These are phyloP conservation scores for Amblyjoppa proteus DNA, from an alignment of 2,888 invertebrate genomes.

Conservation along the genomic window DNA sequence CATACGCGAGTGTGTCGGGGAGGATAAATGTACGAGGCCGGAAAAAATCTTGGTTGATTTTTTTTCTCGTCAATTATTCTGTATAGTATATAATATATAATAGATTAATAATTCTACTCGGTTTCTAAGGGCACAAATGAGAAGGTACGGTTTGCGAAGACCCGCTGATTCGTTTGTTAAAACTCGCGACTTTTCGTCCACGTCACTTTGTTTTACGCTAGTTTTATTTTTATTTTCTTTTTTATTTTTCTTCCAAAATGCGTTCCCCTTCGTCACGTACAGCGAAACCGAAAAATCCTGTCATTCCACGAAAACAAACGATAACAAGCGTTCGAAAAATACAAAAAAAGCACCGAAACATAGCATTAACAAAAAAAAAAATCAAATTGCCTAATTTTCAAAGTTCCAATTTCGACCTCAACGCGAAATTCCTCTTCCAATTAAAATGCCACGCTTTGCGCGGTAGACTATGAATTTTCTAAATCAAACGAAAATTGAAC, in stretches of 20 bases:
- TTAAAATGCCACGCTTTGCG: neutral
- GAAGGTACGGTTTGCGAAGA: constrained; percentile 43
- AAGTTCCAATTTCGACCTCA: neutral
- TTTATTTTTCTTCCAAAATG: constrained; percentile 43
- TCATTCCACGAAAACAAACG: neutral
- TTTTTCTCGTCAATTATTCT: constrained; percentile 52
- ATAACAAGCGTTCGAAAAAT: neutral
- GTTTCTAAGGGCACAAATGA: constrained; percentile 66
- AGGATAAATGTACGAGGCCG: constrained; percentile 15
- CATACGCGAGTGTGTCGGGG: constrained; percentile 35
- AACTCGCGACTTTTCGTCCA: constrained; percentile 13
- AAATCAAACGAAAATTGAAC: neutral
- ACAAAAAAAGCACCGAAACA: neutral
- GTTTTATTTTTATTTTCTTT: constrained; percentile 19
- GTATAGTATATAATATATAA: constrained; percentile 59
- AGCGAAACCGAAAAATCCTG: constrained; percentile 34
- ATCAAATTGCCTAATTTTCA: constrained; percentile 11
- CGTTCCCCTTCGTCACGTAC: constrained; percentile 50
- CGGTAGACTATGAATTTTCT: neutral
- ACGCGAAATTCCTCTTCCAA: neutral
- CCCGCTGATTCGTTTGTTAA: constrained; percentile 27
- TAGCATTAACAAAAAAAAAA: neutral
- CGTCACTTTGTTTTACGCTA: constrained; percentile 25
- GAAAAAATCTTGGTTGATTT: constrained; percentile 40
- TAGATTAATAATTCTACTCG: constrained; percentile 60